These are phyloP conservation scores for Melinaea marsaeus DNA, from an alignment of 2,888 invertebrate genomes.

Conservation along the genomic window DNA sequence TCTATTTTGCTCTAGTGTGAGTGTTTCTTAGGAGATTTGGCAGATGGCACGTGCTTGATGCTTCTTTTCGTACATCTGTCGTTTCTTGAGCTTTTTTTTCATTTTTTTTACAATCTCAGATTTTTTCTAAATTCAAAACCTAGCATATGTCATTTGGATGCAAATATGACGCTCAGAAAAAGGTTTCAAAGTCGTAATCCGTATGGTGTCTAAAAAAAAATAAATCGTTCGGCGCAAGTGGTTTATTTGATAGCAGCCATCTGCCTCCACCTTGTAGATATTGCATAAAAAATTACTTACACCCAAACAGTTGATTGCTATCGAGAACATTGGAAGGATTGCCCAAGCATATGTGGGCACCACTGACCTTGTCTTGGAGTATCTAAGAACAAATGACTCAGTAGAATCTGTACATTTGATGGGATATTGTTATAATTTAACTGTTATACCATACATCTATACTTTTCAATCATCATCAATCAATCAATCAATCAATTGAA, in stretches of 20 bases:
- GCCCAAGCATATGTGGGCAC: neutral
- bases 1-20: slow-evolving; percentile 53
- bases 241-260: slow-evolving; percentile 58
- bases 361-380: neutral
- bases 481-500: neutral
- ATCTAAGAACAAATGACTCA: neutral
- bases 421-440: too few species aligned
- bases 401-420: too few species aligned
- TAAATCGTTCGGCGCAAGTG: slow-evolving; percentile 67
- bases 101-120: slow-evolving; percentile 51
- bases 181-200: slow-evolving; percentile 54
- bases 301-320: neutral
- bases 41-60: slow-evolving; percentile 75
- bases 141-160: slow-evolving; percentile 72
- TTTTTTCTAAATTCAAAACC: slow-evolving; percentile 39
- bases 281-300: slow-evolving; percentile 13
- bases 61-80: slow-evolving; percentile 73
- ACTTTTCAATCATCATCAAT: too few species aligned
- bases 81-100: slow-evolving; percentile 60
- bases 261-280: slow-evolving; percentile 42
- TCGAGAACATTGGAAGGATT: neutral
- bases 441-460: too few species aligned
- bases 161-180: slow-evolving; percentile 67
- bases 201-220: slow-evolving; percentile 68
- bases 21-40: slow-evolving; percentile 70